phyloP scores from a whole-genome alignment of 1,140 invertebrate species.

The Parasteatoda tepidariorum region DNA sequence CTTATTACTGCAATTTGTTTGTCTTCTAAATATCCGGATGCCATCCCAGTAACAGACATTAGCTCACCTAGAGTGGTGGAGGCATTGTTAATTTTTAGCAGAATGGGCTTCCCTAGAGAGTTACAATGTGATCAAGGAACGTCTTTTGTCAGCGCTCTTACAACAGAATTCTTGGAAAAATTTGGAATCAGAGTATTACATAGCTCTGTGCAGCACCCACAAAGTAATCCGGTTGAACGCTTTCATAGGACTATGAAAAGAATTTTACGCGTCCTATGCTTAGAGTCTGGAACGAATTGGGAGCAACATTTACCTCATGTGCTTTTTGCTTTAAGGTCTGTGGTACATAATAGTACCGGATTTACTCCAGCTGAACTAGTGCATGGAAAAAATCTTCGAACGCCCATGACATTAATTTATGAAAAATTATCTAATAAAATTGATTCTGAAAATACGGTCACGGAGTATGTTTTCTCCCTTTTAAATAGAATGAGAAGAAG shows the following conservation, averaged over 20 bases:
- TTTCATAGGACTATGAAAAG: slow-evolving; percentile 13
- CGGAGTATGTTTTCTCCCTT: neutral
- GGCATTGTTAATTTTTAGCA: slow-evolving; percentile 1
- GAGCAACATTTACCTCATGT: neutral
- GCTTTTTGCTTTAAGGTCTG: neutral
- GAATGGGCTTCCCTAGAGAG: slow-evolving; percentile 9
- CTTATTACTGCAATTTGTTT: neutral
- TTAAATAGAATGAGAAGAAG: slow-evolving; percentile 12
- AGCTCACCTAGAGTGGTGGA: neutral
- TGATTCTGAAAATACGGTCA: neutral
- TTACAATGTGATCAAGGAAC: neutral
- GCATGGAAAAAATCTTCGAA: slow-evolving; percentile 18
- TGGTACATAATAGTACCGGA: neutral
- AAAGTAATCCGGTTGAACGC: slow-evolving; percentile 4
- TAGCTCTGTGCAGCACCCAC: neutral
- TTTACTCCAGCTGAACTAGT: neutral
- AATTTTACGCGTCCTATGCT: neutral
- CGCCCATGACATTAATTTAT: neutral
- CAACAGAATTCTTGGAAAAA: slow-evolving; percentile 6
- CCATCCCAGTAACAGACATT: neutral
- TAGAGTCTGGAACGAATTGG: neutral
- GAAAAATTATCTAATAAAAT: neutral
- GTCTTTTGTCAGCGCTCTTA: no score
- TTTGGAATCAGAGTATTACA: neutral
- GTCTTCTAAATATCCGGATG: slow-evolving; percentile 25